Conservation (phyloP, 1,140 invertebrate genomes). For the Kradibia gibbosae region DNA sequence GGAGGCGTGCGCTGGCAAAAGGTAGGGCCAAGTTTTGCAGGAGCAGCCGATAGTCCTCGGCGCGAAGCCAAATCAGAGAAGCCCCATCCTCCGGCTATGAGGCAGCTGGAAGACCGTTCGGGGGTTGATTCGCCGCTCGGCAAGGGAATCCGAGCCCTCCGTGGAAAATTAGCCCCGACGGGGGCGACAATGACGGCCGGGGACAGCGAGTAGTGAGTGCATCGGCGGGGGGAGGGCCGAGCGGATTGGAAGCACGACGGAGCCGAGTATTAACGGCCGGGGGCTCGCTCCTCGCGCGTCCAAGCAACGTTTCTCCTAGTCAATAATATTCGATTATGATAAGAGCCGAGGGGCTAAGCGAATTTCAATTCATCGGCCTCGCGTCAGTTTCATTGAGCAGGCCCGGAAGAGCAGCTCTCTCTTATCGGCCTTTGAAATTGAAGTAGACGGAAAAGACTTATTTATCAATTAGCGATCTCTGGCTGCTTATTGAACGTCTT, state of each 20-base stretch:
- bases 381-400: neutral
- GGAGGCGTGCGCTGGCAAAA: too few species aligned
- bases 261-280: neutral
- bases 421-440: constrained; percentile 18
- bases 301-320: constrained; percentile 17
- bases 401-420: neutral
- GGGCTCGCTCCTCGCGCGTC: neutral
- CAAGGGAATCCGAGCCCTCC: too few species aligned
- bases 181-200: neutral
- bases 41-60: too few species aligned
- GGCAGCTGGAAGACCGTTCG: too few species aligned
- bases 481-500: neutral
- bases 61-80: too few species aligned
- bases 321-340: constrained; percentile 33
- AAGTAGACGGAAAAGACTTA: constrained; percentile 30
- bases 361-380: neutral
- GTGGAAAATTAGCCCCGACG: too few species aligned
- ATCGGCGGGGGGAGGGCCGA: too few species aligned
- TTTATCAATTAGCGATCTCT: constrained; percentile 41
- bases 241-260: neutral
- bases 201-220: neutral
- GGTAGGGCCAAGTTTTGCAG: too few species aligned
- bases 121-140: too few species aligned
- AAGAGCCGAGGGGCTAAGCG: neutral
- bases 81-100: too few species aligned